Base-by-base conservation (phyloP, 2,113 vertebrate species). In the Ceuthmochares aereus region DNA sequence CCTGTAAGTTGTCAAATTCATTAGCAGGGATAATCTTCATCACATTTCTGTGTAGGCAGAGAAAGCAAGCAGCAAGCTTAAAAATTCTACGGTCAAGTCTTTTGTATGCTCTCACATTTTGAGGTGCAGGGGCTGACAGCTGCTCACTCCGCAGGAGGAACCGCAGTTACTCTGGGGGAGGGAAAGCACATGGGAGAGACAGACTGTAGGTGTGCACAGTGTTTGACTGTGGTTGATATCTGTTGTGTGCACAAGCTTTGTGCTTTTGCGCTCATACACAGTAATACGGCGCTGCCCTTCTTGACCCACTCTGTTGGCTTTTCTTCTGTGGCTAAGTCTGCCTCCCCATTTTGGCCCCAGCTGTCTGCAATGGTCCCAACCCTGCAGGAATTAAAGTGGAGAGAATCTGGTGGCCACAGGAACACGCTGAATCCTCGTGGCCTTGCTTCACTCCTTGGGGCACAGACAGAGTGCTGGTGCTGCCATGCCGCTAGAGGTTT, bases 311-410 rank as follows among this genome's bases (percentile, higher is more conserved):
- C 45, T 47, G 45, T 15, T 4, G 62, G 37, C 12, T 6, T 11
- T 52, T 43, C 43, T 37, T 21, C 32, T 2, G 1, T 4, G 12
- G 10, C n/a, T 4, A 19, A 30, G 9, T 6, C 43, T 42, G 6
- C 30, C 36, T 32, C 52, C 52, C 26, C 2, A 0, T 20, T 10
- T 2, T 7, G 0, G 22, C 0, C 4, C 40, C 45, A 47, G 36
- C 56, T n/a, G 40, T 20, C 12, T 0, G 6, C 29, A 4, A 23
- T 0, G 1, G 37, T 16, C 22, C 37, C 55, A 9, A 26, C 34
- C 36, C 55, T 12, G 49, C 26, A 21, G 9, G 29, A 75, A 49
- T 10, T 7, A 23, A 42, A 34, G 52, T 4, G 30, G 12, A n/a
- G 47, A 19, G 30, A 32, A 22, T 14, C 17, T 56, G 34, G 23